Evolutionary conservation across 1,140 invertebrate genomes (phyloP), one percentile per base, ranked within the genome.

Genomic region (Archivesica marissinica): DNA sequence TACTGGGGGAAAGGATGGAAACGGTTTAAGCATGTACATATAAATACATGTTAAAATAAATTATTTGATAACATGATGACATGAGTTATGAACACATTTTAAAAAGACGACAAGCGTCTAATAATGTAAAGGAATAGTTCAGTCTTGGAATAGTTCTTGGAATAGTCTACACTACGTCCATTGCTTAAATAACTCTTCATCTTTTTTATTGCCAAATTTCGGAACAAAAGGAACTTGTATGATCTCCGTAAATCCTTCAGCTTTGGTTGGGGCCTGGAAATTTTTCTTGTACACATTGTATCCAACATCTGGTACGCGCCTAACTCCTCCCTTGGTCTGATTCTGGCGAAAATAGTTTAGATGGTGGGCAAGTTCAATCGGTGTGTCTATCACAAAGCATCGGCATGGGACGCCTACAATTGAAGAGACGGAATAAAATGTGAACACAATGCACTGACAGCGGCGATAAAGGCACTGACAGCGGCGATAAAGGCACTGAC

Each of bases 181-280:
- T 33, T 92, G 89, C 78, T 88, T 87, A 61, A 93, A 98, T 17
- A 98, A 92, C 88, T 95, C 95, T 91, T 97, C 96, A 68, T 96
- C 94, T 78, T 96, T 94, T 33, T 95, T 94, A 87, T 95, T 95
- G 66, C 95, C 93, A 94, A 99, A 98, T 47, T 94, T 92, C 0
- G 97, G 96, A 84, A 96, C 95, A 93, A 98, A 98, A 89, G 97
- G 96, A 0, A 98, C 95, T 91, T 96, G 95, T 0, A 97, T 94
- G 64, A 99, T 96, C 92, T 97, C 96, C 30, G 92, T 92, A 90
- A 98, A 98, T 0, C 98, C 98, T 95, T 99, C 98, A 0, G 94
- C 94, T 78, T 95, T 88, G 3, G 90, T 95, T 11, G 98, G 98
- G 39, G 95, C 94, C 89, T 96, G 94, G 92, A 95, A 98, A 93